Base-by-base conservation (phyloP, 2,797 vertebrate genomes). In the Arremon brunneinucha region DNA sequence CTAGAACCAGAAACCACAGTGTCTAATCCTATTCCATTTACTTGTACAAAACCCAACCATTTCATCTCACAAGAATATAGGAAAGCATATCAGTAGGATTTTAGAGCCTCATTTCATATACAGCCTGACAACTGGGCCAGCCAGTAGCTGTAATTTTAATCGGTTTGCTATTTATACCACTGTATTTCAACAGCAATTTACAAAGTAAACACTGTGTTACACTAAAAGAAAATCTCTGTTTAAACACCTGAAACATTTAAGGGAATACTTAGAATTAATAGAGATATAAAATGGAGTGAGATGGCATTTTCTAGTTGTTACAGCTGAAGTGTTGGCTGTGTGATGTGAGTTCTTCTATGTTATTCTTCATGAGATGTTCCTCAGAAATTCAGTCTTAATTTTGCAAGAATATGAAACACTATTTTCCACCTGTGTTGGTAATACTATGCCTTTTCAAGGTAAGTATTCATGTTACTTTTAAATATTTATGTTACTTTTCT, bases 131-230 rank as follows among this genome's bases (percentile, higher is more conserved):
- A 85, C 44, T 64, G 46, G 49, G 26, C 34, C n/a, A 87, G 67
- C 18, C 60, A 78, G 62, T 81, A 93, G 65, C 57, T 87, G 53
- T 50, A 87, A 76, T 79, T 75, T 85, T 86, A 82, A 91, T 39
- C 24, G 22, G 3, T 68, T 79, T 81, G 43, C 65, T 72, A 93
- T 69, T 86, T 83, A 60, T 56, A 79, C 60, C 41, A 65, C 47
- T 72, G 55, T 72, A 76, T 81, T 96, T 94, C 77, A 87, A 79
- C 67, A 88, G 59, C 63, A 87, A 83, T 89, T 88, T 93, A n/a
- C 55, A 82, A 93, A 87, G 50, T 83, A 93, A 95, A 93, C 55
- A 65, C 0, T 55, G 19, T 55, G 20, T 74, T 78, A 59, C 41
- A 57, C 46, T 71, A 67, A 72, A 94, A 82, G 8, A 91, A 96